Evolutionary conservation across 2,888 invertebrate genomes (phyloP), one percentile per base, ranked within the genome.

Genomic region (Lomographa bimaculata): DNA sequence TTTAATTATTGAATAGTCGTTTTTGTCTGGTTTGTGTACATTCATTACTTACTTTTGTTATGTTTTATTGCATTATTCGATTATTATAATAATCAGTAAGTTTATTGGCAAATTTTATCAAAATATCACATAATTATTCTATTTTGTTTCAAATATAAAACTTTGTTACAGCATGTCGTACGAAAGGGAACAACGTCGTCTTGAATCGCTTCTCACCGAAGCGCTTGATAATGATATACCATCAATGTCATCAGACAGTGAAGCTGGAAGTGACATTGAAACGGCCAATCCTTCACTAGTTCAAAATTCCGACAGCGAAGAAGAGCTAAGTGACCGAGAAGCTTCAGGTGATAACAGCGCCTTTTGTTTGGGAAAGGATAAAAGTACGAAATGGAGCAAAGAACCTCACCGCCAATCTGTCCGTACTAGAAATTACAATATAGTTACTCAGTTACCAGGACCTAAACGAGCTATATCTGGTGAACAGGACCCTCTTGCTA

Each of bases 361-460:
- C 18, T 28, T 28, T 28, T 28, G 18, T 28, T 18, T 28, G 12
- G 28, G 17, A 12, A 28, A 18, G 18, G 28, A 28, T 28, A 28
- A 28, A 18, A 18, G 12, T 28, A 28, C 28, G 1, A 28, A 28
- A 28, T 28, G 28, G 28, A 28, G 14, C n/a, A 17, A 28, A 18
- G 18, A 28, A 28, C 18, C 28, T 8, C 9, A 28, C 18, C 28
- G 28, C 18, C 28, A 28, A 28, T 28, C 28, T 8, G 28, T 16
- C 20, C 30, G 30, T 17, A 30, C 30, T 20, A 30, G 20, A 30
- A 30, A 3, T 30, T 20, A n/a, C 20, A 30, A 20, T 30, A 30
- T 30, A 20, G 20, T 30, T 12, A 30, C 30, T 19, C 19, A 30
- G 30, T 30, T 30, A 30, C 30, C 30, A 5, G 30, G 30, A 30